These are phyloP conservation scores for Willowsia nigromaculata DNA, from an alignment of 2,888 invertebrate genomes.

Conservation along the genomic window DNA sequence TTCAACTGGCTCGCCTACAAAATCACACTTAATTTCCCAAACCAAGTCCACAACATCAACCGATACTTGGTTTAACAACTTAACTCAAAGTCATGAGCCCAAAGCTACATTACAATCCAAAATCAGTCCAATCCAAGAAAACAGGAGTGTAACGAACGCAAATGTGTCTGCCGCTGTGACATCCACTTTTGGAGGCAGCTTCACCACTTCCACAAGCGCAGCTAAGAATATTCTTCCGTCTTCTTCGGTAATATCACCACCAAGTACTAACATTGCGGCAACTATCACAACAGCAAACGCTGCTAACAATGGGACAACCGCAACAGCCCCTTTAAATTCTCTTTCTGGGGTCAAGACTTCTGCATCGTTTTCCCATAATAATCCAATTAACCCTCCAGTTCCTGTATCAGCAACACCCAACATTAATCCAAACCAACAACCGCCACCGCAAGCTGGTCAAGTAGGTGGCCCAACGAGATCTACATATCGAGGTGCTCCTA, in stretches of 20 bases:
- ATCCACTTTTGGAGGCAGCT: conserved; percentile 3
- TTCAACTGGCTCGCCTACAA: conserved; percentile 47
- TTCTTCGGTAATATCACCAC: neutral
- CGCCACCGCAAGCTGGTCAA: conserved; percentile 72
- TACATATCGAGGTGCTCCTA: conserved; percentile 76
- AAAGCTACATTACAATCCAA: conserved; percentile 75
- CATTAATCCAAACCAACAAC: conserved; percentile 3
- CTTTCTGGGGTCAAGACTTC: conserved; percentile 58
- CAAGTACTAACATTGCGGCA: neutral
- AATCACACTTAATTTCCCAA: conserved; percentile 40
- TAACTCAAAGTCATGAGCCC: conserved; percentile 75
- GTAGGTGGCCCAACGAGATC: conserved; percentile 76
- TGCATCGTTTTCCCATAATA: conserved; percentile 57
- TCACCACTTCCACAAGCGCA: conserved; percentile 3
- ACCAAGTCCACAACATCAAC: conserved; percentile 44
- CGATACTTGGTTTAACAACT: conserved; percentile 76
- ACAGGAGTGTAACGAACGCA: conserved; percentile 19
- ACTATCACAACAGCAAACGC: neutral
- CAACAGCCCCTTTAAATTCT: conserved; percentile 37
- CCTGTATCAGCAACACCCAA: neutral
- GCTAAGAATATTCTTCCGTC: conserved; percentile 34
- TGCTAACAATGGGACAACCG: neutral
- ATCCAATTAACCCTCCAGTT: conserved; percentile 20
- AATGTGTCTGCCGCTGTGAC: neutral
- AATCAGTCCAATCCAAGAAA: conserved; percentile 68